Evolutionary conservation across 64 coral and sea anemone genomes (phyloP), one percentile per base, ranked within the genome.

Genomic region (Actinia equina): DNA sequence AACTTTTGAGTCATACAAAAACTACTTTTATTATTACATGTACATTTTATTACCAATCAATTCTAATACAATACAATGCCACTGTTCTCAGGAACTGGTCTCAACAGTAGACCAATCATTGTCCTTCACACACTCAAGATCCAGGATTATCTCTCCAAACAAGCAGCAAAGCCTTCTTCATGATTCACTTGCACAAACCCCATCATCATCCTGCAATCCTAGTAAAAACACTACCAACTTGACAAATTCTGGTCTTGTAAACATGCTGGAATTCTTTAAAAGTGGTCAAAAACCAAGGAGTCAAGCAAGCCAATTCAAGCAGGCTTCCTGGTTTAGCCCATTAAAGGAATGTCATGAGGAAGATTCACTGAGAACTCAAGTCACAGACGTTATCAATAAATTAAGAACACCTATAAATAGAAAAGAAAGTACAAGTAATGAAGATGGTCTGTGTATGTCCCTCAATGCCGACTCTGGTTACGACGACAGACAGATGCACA

Each of bases 231-330:
- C 41, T 10, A 17, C 20, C 9, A 43, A 65, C 52, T 63, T 30
- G 65, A 12, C 8, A 15, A 79, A 79, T 46, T 86, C 85, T 91
- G 74, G 85, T 51, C 51, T 86, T 25, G 84, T 91, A 43, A 91
- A 91, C 26, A 91, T 91, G 53, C 65, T 84, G 14, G 84, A 80
- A 10, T 86, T 59, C 6, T 91, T 85, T 17, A 83, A 81, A 7
- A 65, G 60, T 59, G 7, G 12, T 80, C 71, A 11, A 65, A 53
- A 61, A 0, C 23, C 18, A 41, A 22, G 46, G 54, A 46, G 7
- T 18, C 37, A 7, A 14, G 78, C 4, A 27, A 51, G 59, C 58
- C 30, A 37, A 37, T 37, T 37, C 30, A 37, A 37, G 30, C 30
- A 0, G 1, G 13, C 69, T 86, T 41, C 43, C 0, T 37, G 30